Base-by-base conservation (phyloP, 2,797 vertebrate genomes). In the Coreius guichenoti region DNA sequence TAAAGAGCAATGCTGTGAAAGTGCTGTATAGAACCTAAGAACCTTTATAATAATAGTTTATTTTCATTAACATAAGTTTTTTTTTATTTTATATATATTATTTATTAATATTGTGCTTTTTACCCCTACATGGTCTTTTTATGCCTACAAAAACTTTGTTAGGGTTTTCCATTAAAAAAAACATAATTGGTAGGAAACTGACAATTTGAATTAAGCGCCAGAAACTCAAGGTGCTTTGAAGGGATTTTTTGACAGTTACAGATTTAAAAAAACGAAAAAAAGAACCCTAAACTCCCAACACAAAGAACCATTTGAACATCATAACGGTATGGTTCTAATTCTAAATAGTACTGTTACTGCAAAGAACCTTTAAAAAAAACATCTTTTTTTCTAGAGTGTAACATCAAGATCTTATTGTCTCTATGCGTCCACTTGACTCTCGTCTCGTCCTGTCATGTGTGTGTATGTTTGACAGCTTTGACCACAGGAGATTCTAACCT, bases 391-490 rank as follows among this genome's bases (percentile, higher is more conserved):
- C 7, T 19, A 16, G 14, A 31, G 61, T 16, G 6, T 63, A 63
- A 16, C 6, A 3, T 29, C 26, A 31, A 29, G 13, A 16, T 63
- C 61, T 7, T 14, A 29, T 77, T 67, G 61, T 67, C 43, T 75
- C 47, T 36, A 12, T 76, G 29, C 21, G 21, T 39, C 56, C 73
- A 33, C 9, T 75, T 21, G 47, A 75, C 47, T 75, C 78, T 31
- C 39, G 0, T 36, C 49, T 56, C 69, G 0, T 72, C 6, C 8
- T 8, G 14, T 77, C 61, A 49, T 67, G 61, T 49, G 47, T 79
- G 39, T 49, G 75, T 56, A 11, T 77, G 61, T 80, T 68, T 80
- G 78, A 51, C 45, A 78, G 36, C 36, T 39, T 8, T 78, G 33
- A 78, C 76, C 29, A 1, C 63, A 36, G 45, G 12, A 36, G 45